phyloP scores from a whole-genome alignment of 2,797 vertebrate genomes.

The Darevskia nairensis region DNA sequence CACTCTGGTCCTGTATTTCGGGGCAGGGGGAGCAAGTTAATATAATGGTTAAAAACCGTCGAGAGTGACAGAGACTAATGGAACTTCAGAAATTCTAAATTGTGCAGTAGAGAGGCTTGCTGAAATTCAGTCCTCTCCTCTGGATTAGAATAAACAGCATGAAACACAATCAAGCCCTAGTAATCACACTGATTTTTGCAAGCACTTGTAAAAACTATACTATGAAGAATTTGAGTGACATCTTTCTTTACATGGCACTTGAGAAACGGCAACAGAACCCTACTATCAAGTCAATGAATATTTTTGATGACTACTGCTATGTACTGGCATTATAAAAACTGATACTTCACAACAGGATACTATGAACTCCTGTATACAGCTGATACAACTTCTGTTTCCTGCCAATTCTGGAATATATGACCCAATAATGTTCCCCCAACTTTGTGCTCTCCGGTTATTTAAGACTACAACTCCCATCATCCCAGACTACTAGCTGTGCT shows the following conservation, averaged over 20 bases:
- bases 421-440: not conserved
- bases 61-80: not conserved
- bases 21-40: not conserved
- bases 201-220: constrained; percentile 2
- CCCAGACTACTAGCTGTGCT: too few species aligned
- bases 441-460: too few species aligned
- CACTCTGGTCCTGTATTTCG: not conserved
- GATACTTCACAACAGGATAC: not conserved
- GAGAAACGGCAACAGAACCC: not conserved
- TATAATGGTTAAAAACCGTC: not conserved
- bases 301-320: not conserved
- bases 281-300: not conserved
- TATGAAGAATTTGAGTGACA: constrained; percentile 1
- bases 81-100: not conserved
- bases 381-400: not conserved
- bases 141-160: constrained; percentile 21
- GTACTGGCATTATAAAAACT: not conserved
- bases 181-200: constrained; percentile 12
- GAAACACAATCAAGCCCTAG: constrained; percentile 5
- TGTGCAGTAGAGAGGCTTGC: not conserved
- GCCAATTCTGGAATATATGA: not conserved
- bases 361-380: not conserved
- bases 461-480: too few species aligned
- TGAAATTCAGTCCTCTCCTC: not conserved
- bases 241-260: not conserved